Conservation (phyloP, 2,888 invertebrate genomes). For the Rosalia funebris region DNA sequence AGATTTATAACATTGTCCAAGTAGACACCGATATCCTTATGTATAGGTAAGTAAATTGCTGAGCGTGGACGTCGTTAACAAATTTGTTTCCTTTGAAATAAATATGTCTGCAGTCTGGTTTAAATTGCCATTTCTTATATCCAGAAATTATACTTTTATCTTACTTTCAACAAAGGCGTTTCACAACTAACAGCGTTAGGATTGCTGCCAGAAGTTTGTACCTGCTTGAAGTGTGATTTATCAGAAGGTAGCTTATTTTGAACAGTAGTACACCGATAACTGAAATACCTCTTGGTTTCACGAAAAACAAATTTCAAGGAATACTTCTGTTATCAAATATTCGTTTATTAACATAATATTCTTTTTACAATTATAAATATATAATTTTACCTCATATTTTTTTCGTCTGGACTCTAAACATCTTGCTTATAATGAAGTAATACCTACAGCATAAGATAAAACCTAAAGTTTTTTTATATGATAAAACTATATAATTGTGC, state of each 20-base stretch:
- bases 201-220: constrained; percentile 9
- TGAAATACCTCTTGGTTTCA: no score
- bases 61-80: background rate
- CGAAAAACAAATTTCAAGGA: background rate
- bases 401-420: background rate
- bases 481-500: no score
- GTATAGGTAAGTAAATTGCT: background rate
- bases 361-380: background rate
- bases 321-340: background rate
- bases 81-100: background rate
- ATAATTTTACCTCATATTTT: background rate
- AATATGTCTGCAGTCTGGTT: background rate
- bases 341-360: no score
- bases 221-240: constrained; percentile 12
- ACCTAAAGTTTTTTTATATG: no score
- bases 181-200: constrained; percentile 1
- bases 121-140: constrained; percentile 3
- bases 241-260: no score
- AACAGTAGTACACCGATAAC: no score
- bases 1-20: background rate
- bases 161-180: constrained; percentile 6
- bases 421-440: no score
- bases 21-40: background rate
- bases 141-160: background rate
- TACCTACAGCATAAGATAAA: no score